These are phyloP conservation scores for Drosophila villosipedis DNA, from an alignment of 2,888 invertebrate genomes.

Conservation along the genomic window DNA sequence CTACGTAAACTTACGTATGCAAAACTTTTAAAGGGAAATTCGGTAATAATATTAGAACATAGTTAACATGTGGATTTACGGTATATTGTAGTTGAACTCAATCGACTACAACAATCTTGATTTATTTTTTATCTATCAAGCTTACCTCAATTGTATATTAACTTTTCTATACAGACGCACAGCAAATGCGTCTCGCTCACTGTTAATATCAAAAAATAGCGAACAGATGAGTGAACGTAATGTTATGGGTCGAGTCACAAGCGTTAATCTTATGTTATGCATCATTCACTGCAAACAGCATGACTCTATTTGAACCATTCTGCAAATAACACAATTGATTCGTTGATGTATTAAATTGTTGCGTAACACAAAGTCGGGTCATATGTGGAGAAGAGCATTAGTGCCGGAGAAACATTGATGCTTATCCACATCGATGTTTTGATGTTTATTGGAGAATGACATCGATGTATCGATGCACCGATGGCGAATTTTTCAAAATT, in stretches of 20 bases:
- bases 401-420: neutral
- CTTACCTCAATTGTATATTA: neutral
- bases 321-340: neutral
- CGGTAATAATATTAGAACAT: neutral
- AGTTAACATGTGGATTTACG: neutral
- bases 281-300: neutral
- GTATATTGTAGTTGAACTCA: neutral
- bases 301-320: neutral
- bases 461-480: neutral
- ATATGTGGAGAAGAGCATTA: neutral
- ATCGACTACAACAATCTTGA: neutral
- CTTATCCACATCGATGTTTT: neutral
- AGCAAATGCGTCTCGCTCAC: neutral
- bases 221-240: neutral
- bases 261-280: neutral
- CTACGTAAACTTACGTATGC: neutral
- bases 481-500: neutral
- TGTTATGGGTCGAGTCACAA: neutral
- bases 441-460: neutral
- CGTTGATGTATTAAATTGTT: neutral
- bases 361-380: neutral
- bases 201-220: neutral
- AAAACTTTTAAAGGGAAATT: neutral
- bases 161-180: neutral
- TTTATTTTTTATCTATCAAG: neutral